Conservation (phyloP, 2,113 vertebrate species). For the Ammodytes dubius region DNA sequence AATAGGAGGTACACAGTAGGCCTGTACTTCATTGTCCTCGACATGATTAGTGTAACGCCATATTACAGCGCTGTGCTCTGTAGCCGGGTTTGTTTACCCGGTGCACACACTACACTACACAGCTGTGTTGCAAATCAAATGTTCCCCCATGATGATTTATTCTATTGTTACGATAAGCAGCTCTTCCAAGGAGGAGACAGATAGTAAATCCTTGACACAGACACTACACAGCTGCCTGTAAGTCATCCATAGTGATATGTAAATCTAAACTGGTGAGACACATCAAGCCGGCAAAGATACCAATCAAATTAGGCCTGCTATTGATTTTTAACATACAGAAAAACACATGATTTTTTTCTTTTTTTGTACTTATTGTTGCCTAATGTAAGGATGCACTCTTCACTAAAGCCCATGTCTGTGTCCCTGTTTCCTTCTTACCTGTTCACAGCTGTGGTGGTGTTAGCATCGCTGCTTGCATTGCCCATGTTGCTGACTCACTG, state of each 20-base stretch:
- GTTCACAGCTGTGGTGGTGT: conserved; percentile 39
- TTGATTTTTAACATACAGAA: not conserved
- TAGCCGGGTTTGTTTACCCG: conserved; percentile 5
- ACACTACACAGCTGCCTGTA: not conserved
- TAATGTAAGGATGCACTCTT: not conserved
- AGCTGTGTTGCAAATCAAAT: not conserved
- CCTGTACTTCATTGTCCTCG: not conserved
- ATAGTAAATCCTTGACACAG: conserved; percentile 21
- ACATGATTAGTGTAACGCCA: not conserved
- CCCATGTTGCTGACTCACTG: conserved; percentile 74
- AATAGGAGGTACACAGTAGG: not conserved
- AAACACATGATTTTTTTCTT: not conserved
- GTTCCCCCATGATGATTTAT: not conserved
- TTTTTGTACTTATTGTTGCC: not conserved
- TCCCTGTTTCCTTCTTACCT: conserved; percentile 60
- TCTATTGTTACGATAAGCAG: conserved; percentile 37
- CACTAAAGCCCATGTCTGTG: not conserved
- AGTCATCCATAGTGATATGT: not conserved
- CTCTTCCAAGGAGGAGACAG: conserved; percentile 8
- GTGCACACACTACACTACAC: not conserved
- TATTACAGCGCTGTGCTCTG: not conserved
- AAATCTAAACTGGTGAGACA: conserved; percentile 9
- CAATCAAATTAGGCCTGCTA: not conserved
- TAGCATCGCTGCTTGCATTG: conserved; percentile 77
- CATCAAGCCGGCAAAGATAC: not conserved